These are phyloP conservation scores for Paraplagusia blochii DNA, from an alignment of 2,113 vertebrate genomes.

Conservation along the genomic window DNA sequence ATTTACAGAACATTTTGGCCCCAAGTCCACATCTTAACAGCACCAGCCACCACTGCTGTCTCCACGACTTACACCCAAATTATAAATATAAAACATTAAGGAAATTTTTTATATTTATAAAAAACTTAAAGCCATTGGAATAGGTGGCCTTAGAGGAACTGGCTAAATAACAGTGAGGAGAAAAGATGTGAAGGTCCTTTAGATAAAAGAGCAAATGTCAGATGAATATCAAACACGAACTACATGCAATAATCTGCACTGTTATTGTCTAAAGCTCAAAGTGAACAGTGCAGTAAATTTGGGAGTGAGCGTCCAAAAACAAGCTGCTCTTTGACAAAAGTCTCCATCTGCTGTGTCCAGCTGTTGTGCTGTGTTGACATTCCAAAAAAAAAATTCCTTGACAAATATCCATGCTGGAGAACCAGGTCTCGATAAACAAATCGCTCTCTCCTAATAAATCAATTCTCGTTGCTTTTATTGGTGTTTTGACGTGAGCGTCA, in stretches of 20 bases:
- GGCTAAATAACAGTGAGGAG: no score
- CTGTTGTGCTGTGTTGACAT: conserved; percentile 52
- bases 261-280: no score
- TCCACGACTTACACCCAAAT: no score
- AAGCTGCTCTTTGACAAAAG: conserved; percentile 9
- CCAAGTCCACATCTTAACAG: no score
- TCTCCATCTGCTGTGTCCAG: conserved; percentile 29
- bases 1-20: no score
- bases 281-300: no score
- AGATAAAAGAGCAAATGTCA: not conserved
- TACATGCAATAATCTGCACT: not conserved
- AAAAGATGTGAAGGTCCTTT: no score
- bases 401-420: conserved; percentile 53
- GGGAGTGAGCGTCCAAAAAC: not conserved
- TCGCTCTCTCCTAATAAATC: conserved; percentile 51
- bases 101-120: no score
- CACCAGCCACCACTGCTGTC: no score
- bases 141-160: no score
- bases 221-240: not conserved
- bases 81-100: no score
- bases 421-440: conserved; percentile 57
- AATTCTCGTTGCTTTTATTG: conserved; percentile 56
- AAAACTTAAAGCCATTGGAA: no score
- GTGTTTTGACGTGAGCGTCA: conserved; percentile 61
- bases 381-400: conserved; percentile 57